Conservation (phyloP, 1,140 invertebrate genomes). For the Zaprionus kolodkinae region DNA sequence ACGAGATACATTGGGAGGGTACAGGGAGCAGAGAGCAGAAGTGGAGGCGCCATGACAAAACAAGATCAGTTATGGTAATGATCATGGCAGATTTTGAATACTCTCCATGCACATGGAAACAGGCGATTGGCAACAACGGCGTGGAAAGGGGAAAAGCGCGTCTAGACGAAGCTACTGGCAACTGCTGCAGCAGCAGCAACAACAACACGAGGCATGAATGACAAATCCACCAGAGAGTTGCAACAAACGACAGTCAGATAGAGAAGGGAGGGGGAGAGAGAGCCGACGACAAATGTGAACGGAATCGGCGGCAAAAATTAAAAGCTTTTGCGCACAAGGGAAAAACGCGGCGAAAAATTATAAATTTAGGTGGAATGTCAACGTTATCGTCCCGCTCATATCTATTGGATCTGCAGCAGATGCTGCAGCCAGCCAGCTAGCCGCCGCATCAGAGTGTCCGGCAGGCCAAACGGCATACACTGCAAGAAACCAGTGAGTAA, state of each 20-base stretch:
- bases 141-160: constrained; percentile 7
- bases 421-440: background rate
- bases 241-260: constrained; percentile 13
- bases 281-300: constrained; percentile 44
- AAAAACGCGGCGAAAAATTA: constrained; percentile 78
- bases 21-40: background rate
- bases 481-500: background rate
- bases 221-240: constrained; percentile 26
- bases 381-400: constrained; percentile 78
- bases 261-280: background rate
- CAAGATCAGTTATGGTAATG: constrained; percentile 82
- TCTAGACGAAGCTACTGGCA: constrained; percentile 9
- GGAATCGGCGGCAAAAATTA: constrained; percentile 79
- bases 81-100: constrained; percentile 68
- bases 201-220: constrained; percentile 12
- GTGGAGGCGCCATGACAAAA: constrained; percentile 66
- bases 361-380: constrained; percentile 83
- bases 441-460: constrained; percentile 11
- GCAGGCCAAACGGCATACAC: background rate
- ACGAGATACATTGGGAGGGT: background rate
- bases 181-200: background rate
- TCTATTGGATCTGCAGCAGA: constrained; percentile 67
- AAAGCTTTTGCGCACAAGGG: constrained; percentile 75
- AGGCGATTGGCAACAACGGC: constrained; percentile 15
- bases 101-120: constrained; percentile 39